Conservation (phyloP, 92 coral and sea anemone genomes). For the Paragorgia papillata region DNA sequence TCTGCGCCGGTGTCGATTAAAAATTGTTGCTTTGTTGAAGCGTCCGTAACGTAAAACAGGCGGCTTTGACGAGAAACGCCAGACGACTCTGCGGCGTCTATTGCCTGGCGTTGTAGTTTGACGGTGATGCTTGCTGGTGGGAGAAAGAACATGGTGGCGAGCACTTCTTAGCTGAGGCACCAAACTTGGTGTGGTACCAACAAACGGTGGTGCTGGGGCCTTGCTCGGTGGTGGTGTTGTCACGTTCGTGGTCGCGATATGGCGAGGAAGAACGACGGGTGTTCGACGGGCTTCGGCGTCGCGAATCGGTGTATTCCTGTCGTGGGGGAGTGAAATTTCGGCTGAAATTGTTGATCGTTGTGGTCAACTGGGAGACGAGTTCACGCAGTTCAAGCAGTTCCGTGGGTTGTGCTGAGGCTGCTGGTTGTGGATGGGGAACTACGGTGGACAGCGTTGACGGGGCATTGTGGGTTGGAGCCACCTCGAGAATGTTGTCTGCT, state of each 20-base stretch:
- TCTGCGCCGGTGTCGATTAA: conserved; percentile 22
- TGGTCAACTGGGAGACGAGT: conserved; percentile 7
- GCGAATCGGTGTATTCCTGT: neutral
- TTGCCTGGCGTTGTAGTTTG: conserved; percentile 32
- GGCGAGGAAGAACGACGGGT: neutral
- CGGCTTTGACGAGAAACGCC: conserved; percentile 10
- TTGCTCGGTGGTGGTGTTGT: neutral
- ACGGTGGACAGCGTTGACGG: neutral
- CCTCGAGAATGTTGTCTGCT: conserved; percentile 8
- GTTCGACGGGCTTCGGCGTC: neutral
- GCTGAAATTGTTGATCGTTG: conserved; percentile 5
- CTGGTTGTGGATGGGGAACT: neutral
- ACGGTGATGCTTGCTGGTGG: neutral
- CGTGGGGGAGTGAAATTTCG: neutral
- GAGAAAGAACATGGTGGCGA: conserved; percentile 15
- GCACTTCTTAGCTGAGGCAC: conserved; percentile 10
- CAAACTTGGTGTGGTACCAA: conserved; percentile 34
- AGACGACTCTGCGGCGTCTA: conserved; percentile 30
- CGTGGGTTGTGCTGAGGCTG: neutral
- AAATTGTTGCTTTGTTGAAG: neutral
- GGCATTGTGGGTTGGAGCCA: neutral
- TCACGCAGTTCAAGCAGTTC: neutral
- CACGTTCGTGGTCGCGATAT: neutral
- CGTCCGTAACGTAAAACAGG: conserved; percentile 22
- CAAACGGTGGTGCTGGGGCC: neutral